These are phyloP conservation scores for Lochmaea capreae DNA, from an alignment of 2,888 invertebrate species.

Conservation along the genomic window DNA sequence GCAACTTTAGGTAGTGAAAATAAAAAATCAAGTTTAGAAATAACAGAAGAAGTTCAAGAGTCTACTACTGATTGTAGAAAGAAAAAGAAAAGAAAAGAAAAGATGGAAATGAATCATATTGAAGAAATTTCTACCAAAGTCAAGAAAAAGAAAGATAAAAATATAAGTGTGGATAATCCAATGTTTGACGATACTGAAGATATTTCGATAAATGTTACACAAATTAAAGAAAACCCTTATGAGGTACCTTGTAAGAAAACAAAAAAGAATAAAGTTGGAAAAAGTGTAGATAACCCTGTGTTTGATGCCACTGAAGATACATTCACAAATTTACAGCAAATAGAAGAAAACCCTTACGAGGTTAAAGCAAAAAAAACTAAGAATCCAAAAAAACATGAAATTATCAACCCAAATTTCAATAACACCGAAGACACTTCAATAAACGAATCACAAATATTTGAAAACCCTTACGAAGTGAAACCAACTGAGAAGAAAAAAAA, in stretches of 20 bases:
- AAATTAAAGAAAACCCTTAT: slow-evolving; percentile 44
- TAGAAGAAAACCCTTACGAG: background rate
- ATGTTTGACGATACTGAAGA: slow-evolving; percentile 41
- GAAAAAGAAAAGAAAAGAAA: slow-evolving; percentile 39
- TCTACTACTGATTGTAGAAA: slow-evolving; percentile 29
- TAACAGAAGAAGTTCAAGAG: background rate
- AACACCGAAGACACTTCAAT: background rate
- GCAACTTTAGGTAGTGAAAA: slow-evolving; percentile 36
- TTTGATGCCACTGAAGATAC: slow-evolving; percentile 3
- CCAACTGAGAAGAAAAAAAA: slow-evolving; percentile 33
- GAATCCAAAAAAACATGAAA: background rate
- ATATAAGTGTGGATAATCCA: slow-evolving; percentile 40
- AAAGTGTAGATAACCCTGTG: background rate
- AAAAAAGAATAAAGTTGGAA: slow-evolving; percentile 41
- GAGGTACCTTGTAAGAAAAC: slow-evolving; percentile 45
- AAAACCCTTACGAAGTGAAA: slow-evolving; percentile 19
- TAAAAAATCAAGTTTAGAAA: slow-evolving; percentile 25
- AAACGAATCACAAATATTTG: background rate
- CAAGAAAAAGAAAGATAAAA: slow-evolving; percentile 38
- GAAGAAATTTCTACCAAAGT: slow-evolving; percentile 37
- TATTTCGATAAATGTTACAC: background rate
- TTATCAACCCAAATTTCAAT: background rate
- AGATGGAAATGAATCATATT: slow-evolving; percentile 15
- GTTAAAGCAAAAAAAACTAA: background rate
- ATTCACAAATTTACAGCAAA: background rate